A percentile compares a stretch with the other conserved stretches of the same genome.
These are phyloP conservation scores for Hippasteria phrygiana DNA, from an alignment of 53 echinoderm and acorn worm genomes.

Conservation along the genomic window DNA sequence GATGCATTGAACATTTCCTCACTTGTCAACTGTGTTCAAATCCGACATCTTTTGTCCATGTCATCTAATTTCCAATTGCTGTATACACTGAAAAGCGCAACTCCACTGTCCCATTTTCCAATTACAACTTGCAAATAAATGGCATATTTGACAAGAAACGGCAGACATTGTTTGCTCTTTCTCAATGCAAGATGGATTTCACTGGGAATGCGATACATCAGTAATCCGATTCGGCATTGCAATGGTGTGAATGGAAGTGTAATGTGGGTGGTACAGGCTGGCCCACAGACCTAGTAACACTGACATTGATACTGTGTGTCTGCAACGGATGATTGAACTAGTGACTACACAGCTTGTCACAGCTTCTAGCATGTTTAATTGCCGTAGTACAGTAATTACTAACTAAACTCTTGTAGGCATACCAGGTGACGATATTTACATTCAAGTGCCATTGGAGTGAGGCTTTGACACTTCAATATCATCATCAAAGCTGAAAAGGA, in stretches of 20 bases:
- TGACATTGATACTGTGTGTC: constrained; percentile 3
- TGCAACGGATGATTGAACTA: constrained; percentile 5
- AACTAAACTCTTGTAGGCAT: not conserved
- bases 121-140: not conserved
- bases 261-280: not conserved
- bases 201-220: not conserved
- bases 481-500: no score
- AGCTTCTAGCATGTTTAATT: not conserved
- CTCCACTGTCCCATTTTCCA: not conserved
- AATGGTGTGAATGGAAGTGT: not conserved
- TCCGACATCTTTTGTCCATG: no score
- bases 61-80: no score
- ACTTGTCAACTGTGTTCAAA: no score
- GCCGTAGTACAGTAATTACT: no score
- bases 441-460: not conserved
- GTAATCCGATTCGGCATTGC: constrained; percentile 1
- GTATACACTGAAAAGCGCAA: not conserved
- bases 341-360: not conserved
- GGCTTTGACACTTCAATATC: not conserved
- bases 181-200: not conserved
- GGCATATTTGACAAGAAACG: not conserved
- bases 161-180: not conserved
- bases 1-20: no score
- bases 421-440: not conserved
- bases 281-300: not conserved